These are phyloP conservation scores for Bombylius discolor DNA, from an alignment of 2,888 invertebrate species.

Conservation along the genomic window DNA sequence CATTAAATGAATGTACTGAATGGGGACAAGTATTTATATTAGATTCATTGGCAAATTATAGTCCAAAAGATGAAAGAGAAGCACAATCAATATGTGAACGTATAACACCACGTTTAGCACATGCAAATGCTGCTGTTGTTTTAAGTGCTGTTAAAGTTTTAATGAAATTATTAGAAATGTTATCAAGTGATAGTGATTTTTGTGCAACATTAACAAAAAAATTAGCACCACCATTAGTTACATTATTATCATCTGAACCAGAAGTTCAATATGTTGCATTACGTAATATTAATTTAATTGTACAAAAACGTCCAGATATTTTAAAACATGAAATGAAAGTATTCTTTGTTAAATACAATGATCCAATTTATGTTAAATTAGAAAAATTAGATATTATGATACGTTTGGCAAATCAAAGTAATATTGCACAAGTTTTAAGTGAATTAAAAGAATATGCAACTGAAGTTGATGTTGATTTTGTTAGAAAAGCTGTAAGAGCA, in stretches of 20 bases:
- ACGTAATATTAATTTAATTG: slow-evolving; percentile 96
- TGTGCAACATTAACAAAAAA: slow-evolving; percentile 90
- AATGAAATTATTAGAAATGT: slow-evolving; percentile 98
- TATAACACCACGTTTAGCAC: slow-evolving; percentile 92
- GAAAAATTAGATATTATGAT: slow-evolving; percentile 99
- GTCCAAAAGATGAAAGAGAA: slow-evolving; percentile 91
- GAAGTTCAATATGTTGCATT: slow-evolving; percentile 99
- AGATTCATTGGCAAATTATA: slow-evolving; percentile 94
- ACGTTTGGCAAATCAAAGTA: slow-evolving; percentile 90
- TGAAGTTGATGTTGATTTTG: slow-evolving; percentile 99
- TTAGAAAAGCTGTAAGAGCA: slow-evolving; percentile 94
- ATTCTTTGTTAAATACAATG: slow-evolving; percentile 99
- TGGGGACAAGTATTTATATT: slow-evolving; percentile 98
- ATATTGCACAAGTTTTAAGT: slow-evolving; percentile 95
- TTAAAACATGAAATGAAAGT: slow-evolving; percentile 99
- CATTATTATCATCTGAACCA: slow-evolving; percentile 92
- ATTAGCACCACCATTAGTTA: slow-evolving; percentile 96
- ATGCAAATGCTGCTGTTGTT: slow-evolving; percentile 98
- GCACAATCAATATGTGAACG: slow-evolving; percentile 97
- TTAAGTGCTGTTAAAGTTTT: slow-evolving; percentile 94
- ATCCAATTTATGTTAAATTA: slow-evolving; percentile 98
- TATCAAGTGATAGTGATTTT: slow-evolving; percentile 86
- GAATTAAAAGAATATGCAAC: slow-evolving; percentile 98
- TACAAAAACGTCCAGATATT: slow-evolving; percentile 97
- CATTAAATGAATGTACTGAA: slow-evolving; percentile 97